Base-by-base conservation (phyloP, 2,797 vertebrate species). In the Poecilia velifera region DNA sequence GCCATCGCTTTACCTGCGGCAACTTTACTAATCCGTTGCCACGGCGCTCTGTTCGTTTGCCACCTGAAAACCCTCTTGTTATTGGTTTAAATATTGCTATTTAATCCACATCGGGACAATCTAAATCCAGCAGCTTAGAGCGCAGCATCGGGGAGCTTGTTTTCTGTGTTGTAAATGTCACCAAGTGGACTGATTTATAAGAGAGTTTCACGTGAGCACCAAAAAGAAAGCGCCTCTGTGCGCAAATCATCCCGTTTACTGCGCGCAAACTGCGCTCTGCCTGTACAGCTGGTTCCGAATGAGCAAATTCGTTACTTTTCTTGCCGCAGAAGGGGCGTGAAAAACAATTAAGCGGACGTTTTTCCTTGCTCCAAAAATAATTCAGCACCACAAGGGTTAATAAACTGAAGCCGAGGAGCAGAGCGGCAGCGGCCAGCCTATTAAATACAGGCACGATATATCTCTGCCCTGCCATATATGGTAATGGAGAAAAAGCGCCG, bases 381-480 rank as follows among this genome's bases (percentile, higher is more conserved):
- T 94, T 94, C 93, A 93, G 95, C 94, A 93, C 0, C 84, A 78
- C 16, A 95, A 93, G 95, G 96, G 96, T 96, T 96, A 96, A 96
- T 91, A 91, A 45, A 43, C 39, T 0, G 88, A 79, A 94, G 90
- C 89, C 87, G 84, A 66, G 39, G 12, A 87, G 89, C 90, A 90
- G 92, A 92, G 93, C 92, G 89, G 93, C 93, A 93, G 94, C 94
- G 80, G 86, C 84, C 92, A 95, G 92, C 94, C 95, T 93, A 95
- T 96, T 88, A 88, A 79, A 89, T 28, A 79, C 93, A 85, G 89
- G 95, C 94, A 94, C 95, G 94, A 93, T 87, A 87, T 90, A 92
- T 90, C 92, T 86, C 93, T 93, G 93, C 94, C 93, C 90, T 93
- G 94, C 96, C 96, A 93, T 96, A 96, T 96, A 96, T 93, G 96